Evolutionary conservation across 2,797 vertebrate species (phyloP), one percentile per base, ranked within the genome.

Genomic region (Philypnodon macrostomus): DNA sequence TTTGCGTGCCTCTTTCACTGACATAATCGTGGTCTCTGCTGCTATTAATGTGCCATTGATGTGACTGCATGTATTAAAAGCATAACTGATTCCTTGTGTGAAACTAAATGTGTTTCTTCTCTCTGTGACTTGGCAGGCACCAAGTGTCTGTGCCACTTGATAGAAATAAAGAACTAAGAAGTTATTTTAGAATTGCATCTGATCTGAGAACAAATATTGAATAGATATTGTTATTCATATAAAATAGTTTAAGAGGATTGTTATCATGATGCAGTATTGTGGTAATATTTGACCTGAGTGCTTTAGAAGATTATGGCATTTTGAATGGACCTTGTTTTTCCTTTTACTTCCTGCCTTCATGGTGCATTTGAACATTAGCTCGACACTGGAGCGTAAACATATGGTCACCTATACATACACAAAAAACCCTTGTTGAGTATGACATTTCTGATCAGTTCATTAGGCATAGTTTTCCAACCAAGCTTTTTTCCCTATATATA

Each of bases 21-120:
- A 76, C 73, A 74, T 72, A 71, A 73, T 73, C 72, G 71, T 1
- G 36, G 50, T 66, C 71, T 78, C 76, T 73, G 82, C 85, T 87
- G 83, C 82, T 72, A 70, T 78, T 84, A 86, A 84, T 82, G 78
- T 73, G 68, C 77, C 72, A 64, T 54, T 75, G 79, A 79, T 82
- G 79, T 80, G 67, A 79, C 73, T 69, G 58, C 74, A 63, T 42
- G 48, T 67, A 63, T 82, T 77, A 73, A 78, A 67, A 80, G 66
- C 72, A 58, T 58, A 31, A 27, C 63, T 51, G 73, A 69, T 76
- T 72, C 52, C 63, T 63, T 69, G 41, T 44, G 41, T 44, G 41
- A 44, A 44, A 30, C 72, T 58, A n/a, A 48, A 50, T 42, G 47
- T 26, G 41, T 59, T 48, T 30, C 18, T 54, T 33, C 18, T 36